Base-by-base conservation (phyloP, 2,113 vertebrate genomes). In the Rafetus swinhoei region DNA sequence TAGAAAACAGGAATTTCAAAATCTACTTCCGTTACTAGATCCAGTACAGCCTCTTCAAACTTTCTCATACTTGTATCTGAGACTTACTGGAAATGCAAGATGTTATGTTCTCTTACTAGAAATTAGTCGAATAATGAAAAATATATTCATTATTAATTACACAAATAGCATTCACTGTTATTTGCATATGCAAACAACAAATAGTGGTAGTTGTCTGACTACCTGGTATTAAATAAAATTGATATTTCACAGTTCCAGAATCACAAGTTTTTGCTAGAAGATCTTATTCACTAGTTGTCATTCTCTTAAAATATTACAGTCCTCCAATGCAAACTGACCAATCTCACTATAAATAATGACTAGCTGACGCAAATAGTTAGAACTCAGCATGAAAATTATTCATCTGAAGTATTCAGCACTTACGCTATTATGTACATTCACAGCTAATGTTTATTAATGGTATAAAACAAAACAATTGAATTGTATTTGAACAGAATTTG, bases 381-480 rank as follows among this genome's bases (percentile, higher is more conserved):
- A 90, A 52, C 9, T 59, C 32, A 86, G 32, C 11, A 74, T 57
- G 53, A 95, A 27, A 92, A 82, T 27, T 88, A 59, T 29, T 7
- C 45, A 86, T 93, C 76, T 86, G n/a, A 94, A 94, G 74, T 54
- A 90, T 57, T 85, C 35, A 85, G 57, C 21, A 86, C 92, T 90
- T 65, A 83, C 72, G 90, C 77, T 60, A 88, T 8, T 29, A 92
- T 90, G 82, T 59, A 35, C 32, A 60, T 81, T 90, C 55, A 81
- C 32, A 59, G 24, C 60, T 89, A 87, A 27, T 85, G 72, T 92
- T 91, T 50, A 18, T 54, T 95, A 88, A 93, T 9, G 3, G 52
- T 9, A 39, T 11, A 77, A 93, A 91, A n/a, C 65, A 86, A 95
- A 85, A 81, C 35, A 56, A 80, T 19, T 92, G 25, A 24, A 5